Percentiles rank a stretch among this genome's conserved stretches.
These are phyloP conservation scores for Rhipidura dahli DNA, from an alignment of 2,113 vertebrate genomes.

Conservation along the genomic window DNA sequence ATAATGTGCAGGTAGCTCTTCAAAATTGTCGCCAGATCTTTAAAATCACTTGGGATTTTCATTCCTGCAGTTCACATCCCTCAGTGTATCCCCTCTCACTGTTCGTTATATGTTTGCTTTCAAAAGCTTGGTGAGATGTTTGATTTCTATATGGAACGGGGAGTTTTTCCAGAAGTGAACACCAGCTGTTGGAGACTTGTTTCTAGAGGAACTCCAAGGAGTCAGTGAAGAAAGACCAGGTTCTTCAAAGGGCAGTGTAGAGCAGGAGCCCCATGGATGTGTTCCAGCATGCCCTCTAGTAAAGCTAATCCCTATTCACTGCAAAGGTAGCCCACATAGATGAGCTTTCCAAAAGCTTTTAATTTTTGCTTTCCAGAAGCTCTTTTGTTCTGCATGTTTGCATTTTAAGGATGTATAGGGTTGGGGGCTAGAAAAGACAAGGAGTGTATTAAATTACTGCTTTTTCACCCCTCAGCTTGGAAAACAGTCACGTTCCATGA, in stretches of 20 bases:
- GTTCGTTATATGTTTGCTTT: neutral
- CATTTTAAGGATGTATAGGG: neutral
- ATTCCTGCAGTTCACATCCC: neutral
- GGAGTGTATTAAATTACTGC: neutral
- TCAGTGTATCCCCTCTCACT: neutral
- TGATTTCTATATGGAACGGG: neutral
- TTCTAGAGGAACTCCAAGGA: neutral
- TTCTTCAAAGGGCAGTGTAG: neutral
- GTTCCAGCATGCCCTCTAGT: neutral
- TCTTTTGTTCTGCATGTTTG: neutral
- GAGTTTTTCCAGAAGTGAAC: neutral
- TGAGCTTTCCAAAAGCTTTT: neutral
- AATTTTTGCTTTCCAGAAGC: too few species aligned
- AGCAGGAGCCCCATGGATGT: neutral
- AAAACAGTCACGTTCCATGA: neutral
- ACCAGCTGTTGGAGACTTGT: neutral
- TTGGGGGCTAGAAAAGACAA: neutral
- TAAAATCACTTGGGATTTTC: conserved; percentile 5
- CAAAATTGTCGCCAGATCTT: neutral
- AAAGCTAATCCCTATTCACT: neutral
- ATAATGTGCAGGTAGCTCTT: neutral
- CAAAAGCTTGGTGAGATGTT: neutral
- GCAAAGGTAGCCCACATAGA: neutral
- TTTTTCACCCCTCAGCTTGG: neutral
- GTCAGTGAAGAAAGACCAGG: neutral